Evolutionary conservation across 1,140 invertebrate species (phyloP).

Genomic region (Drosophila kohkoa): DNA sequence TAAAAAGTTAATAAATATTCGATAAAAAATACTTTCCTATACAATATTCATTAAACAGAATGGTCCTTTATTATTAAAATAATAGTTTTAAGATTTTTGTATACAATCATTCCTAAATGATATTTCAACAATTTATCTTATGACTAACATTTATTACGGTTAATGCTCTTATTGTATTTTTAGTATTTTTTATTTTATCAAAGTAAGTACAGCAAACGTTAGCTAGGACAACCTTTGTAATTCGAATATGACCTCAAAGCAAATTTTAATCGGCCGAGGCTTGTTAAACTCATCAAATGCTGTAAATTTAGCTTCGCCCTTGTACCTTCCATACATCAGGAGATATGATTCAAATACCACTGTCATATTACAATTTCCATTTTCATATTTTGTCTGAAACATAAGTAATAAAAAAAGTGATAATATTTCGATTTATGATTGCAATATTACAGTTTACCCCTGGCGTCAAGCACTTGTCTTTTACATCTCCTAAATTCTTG

Average conservation of each 20-base stretch:
- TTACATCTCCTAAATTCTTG: background rate
- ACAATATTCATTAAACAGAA: no score
- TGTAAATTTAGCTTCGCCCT: background rate
- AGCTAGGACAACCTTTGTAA: background rate
- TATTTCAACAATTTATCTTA: no score
- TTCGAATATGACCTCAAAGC: background rate
- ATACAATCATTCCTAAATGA: no score
- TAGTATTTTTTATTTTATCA: no score
- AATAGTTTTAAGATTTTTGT: no score
- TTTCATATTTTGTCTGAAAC: background rate
- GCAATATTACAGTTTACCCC: background rate
- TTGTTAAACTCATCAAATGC: background rate
- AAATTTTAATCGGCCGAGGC: background rate
- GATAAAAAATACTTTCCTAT: no score
- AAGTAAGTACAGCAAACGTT: no score
- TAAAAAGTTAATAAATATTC: no score
- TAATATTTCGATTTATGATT: background rate
- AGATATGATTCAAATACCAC: background rate
- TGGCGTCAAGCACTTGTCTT: background rate
- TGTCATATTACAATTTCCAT: background rate
- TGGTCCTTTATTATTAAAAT: no score
- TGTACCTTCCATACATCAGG: background rate
- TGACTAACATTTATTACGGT: no score
- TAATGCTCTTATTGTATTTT: no score
- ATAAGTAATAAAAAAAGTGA: background rate